These are phyloP conservation scores for Neelides folsomi DNA, from an alignment of 2,888 invertebrate genomes.

Conservation along the genomic window DNA sequence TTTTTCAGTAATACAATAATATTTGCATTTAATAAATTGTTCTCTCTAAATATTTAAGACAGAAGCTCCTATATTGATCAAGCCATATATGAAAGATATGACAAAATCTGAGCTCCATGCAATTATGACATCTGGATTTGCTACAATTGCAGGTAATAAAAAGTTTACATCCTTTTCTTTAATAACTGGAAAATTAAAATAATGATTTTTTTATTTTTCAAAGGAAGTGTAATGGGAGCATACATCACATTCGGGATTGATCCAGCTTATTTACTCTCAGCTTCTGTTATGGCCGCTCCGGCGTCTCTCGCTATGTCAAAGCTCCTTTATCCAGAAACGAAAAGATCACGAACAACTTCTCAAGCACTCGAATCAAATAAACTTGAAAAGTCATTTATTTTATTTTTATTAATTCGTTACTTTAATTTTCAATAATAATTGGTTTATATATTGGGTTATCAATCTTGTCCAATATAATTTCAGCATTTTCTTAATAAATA, in stretches of 20 bases:
- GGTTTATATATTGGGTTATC: too few relatives aligned
- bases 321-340: conserved; percentile 81
- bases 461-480: too few relatives aligned
- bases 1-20: not conserved
- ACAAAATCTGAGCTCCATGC: conserved; percentile 87
- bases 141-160: conserved; percentile 69
- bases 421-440: too few relatives aligned
- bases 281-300: conserved; percentile 92
- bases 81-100: conserved; percentile 68
- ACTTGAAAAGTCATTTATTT: not conserved
- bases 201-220: conserved; percentile 28
- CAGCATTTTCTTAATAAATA: not conserved
- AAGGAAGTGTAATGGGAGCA: conserved; percentile 76
- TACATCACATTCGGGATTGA: conserved; percentile 82
- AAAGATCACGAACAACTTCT: conserved; percentile 58
- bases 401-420: too few relatives aligned
- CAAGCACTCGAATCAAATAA: conserved; percentile 51
- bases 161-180: not conserved
- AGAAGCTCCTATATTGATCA: conserved; percentile 76
- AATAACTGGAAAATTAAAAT: not conserved
- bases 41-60: conserved; percentile 46
- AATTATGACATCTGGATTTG: conserved; percentile 86
- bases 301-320: conserved; percentile 82
- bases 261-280: conserved; percentile 75
- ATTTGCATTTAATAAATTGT: not conserved